phyloP scores from a whole-genome alignment of 2,888 invertebrate species.

The Chrysotoxum bicinctum region DNA sequence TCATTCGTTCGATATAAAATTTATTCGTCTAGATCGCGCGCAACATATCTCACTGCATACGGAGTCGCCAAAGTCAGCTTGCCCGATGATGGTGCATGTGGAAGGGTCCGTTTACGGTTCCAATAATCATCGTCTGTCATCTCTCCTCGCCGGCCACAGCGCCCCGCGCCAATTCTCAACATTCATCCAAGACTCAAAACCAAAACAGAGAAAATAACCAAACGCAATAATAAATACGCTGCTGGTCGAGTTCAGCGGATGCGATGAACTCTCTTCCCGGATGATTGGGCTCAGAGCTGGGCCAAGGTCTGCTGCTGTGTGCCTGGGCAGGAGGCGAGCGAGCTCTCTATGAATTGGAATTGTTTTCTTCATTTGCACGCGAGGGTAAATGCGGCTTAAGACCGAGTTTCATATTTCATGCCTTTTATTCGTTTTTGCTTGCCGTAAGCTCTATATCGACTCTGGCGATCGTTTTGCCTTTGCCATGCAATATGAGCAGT shows the following conservation, averaged over 20 bases:
- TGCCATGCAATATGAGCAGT: conserved; percentile 71
- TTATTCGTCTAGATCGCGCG: conserved; percentile 66
- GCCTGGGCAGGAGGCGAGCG: conserved; percentile 2
- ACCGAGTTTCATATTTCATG: conserved; percentile 69
- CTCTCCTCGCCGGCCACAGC: conserved; percentile 7
- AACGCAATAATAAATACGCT: conserved; percentile 68
- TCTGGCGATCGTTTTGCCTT: conserved; percentile 41
- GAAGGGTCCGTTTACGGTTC: conserved; percentile 57
- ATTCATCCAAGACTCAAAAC: conserved; percentile 5
- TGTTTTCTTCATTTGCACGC: conserved; percentile 67
- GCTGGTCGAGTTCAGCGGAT: conserved; percentile 50
- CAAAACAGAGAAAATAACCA: conserved; percentile 45
- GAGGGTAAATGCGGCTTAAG: conserved; percentile 21
- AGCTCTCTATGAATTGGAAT: conserved; percentile 39
- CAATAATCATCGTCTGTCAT: conserved; percentile 71
- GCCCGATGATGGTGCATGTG: not conserved
- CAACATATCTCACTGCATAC: conserved; percentile 59
- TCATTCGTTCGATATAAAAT: conserved; percentile 58
- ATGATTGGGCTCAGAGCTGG: conserved; percentile 65
- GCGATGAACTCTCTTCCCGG: conserved; percentile 68
- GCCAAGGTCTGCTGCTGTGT: conserved; percentile 60
- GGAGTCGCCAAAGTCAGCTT: conserved; percentile 32
- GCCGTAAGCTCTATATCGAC: conserved; percentile 56
- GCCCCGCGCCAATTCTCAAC: not conserved
- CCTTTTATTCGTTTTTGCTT: not conserved